Evolutionary conservation across 2,113 vertebrate genomes (phyloP).

Genomic region (Zapornia atra): DNA sequence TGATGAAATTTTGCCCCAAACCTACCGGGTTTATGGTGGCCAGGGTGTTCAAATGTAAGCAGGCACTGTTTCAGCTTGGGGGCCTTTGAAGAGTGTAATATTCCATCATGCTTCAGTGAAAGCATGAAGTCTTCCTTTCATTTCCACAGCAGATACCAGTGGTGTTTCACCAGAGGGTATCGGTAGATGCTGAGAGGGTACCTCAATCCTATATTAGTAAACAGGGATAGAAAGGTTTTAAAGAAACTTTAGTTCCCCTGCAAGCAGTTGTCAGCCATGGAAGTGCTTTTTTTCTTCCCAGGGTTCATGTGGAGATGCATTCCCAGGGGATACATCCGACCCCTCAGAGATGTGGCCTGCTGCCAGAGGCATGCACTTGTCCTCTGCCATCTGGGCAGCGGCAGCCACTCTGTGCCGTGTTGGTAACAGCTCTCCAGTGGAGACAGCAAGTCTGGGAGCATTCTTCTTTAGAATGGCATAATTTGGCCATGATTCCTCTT

Average conservation of each 20-base stretch:
- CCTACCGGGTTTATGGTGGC: not conserved
- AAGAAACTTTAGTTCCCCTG: not conserved
- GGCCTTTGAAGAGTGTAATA: not conserved
- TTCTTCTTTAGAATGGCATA: not conserved
- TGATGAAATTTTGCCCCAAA: not conserved
- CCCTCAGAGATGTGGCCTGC: not conserved
- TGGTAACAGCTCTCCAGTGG: not conserved
- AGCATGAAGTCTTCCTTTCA: not conserved
- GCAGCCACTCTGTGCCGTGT: not conserved
- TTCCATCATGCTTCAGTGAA: not conserved
- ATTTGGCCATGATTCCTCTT: slow-evolving; percentile 6
- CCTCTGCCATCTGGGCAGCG: not conserved
- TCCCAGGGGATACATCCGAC: not conserved
- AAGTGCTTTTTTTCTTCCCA: not conserved
- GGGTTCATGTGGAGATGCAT: not conserved
- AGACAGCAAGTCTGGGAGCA: slow-evolving; percentile 16
- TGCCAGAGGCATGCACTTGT: not conserved
- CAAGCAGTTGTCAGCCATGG: not conserved
- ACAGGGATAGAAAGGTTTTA: not conserved
- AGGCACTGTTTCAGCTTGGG: not conserved
- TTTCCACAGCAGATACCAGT: not conserved
- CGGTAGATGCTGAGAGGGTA: not conserved
- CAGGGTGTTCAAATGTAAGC: not conserved
- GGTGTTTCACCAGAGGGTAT: not conserved
- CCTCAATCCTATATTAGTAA: not conserved